Conservation (phyloP, 2,888 invertebrate genomes). For the Sesia apiformis region DNA sequence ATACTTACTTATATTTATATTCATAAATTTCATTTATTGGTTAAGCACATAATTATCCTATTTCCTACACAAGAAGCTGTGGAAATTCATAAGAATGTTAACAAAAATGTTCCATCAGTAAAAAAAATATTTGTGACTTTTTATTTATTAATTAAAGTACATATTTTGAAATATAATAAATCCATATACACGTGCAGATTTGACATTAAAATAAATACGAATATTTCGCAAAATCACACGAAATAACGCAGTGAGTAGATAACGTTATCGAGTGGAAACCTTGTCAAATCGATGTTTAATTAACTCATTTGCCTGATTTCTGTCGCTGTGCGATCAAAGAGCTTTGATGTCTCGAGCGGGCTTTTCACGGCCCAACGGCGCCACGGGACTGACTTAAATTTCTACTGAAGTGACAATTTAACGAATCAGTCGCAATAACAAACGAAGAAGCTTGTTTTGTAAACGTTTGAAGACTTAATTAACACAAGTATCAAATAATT, state of each 20-base stretch:
- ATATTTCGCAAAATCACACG: neutral
- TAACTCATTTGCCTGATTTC: constrained; percentile 47
- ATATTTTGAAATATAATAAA: too few species aligned
- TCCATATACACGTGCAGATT: too few species aligned
- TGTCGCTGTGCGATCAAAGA: constrained; percentile 40
- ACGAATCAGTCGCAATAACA: constrained; percentile 1
- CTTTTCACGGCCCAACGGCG: neutral
- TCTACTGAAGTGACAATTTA: neutral
- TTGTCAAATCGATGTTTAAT: constrained; percentile 50
- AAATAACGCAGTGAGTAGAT: neutral
- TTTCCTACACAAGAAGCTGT: too few species aligned
- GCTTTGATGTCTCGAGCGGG: neutral
- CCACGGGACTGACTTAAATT: constrained; percentile 1
- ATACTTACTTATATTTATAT: too few species aligned
- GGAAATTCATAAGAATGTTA: too few species aligned
- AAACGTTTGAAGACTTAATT: constrained; percentile 3
- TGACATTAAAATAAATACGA: too few species aligned
- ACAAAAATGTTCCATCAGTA: too few species aligned
- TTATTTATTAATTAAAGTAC: too few species aligned
- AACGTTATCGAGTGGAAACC: neutral
- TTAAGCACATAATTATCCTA: too few species aligned
- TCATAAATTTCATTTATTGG: too few species aligned
- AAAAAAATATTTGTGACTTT: too few species aligned
- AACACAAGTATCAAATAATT: constrained; percentile 2
- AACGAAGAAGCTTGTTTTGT: neutral